Conservation (phyloP, 2,888 invertebrate genomes). For the Teleiodes luculella region DNA sequence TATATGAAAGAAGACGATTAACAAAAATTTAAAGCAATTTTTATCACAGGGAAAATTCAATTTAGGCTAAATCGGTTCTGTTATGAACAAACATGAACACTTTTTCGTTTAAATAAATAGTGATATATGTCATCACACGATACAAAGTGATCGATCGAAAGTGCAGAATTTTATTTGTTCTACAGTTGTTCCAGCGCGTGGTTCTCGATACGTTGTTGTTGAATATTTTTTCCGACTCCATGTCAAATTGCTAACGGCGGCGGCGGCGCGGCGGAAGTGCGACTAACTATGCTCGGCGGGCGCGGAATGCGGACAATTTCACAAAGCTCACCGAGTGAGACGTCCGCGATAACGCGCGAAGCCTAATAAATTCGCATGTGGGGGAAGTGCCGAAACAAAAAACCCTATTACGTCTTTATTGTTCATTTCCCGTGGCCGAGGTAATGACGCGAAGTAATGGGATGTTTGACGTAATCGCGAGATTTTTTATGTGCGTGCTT, state of each 20-base stretch:
- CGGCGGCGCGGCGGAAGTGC: conserved; percentile 46
- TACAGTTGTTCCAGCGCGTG: neutral
- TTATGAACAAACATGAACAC: no score
- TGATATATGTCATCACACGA: neutral
- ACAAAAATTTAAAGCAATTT: no score
- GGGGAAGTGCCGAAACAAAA: conserved; percentile 53
- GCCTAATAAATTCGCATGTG: conserved; percentile 65
- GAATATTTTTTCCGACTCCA: conserved; percentile 48
- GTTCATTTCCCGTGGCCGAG: conserved; percentile 11
- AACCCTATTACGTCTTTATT: conserved; percentile 43
- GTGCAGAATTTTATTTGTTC: neutral
- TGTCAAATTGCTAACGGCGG: conserved; percentile 42
- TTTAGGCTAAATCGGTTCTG: no score
- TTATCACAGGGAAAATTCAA: no score
- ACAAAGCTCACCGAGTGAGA: conserved; percentile 65
- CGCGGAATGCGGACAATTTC: conserved; percentile 66
- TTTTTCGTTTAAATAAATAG: no score
- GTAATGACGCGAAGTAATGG: conserved; percentile 12
- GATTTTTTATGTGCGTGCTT: neutral
- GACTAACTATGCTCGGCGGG: conserved; percentile 55
- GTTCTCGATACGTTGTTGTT: neutral
- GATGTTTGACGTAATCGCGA: conserved; percentile 3
- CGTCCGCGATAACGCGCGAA: conserved; percentile 63
- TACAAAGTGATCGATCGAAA: neutral
- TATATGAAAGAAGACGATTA: no score